Evolutionary conservation across 2,113 vertebrate species (phyloP).

Genomic region (Falcunculus frontatus): DNA sequence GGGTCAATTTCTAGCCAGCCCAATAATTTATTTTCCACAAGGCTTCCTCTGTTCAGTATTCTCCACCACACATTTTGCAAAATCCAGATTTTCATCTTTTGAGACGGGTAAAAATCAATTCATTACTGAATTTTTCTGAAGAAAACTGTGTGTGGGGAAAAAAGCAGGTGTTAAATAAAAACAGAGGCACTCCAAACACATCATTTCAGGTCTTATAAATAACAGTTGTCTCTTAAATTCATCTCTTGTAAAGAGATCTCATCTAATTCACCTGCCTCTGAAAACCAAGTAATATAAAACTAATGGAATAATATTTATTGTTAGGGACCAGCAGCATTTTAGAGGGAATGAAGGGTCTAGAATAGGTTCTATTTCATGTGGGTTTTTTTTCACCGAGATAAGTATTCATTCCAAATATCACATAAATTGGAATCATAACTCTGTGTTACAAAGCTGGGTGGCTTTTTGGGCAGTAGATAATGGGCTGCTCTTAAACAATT

Average conservation of each 20-base stretch:
- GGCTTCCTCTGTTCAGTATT: background rate
- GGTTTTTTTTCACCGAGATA: background rate
- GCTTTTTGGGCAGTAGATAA: background rate
- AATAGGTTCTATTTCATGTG: background rate
- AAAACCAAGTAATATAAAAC: background rate
- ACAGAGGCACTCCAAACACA: background rate
- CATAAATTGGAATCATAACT: constrained; percentile 1
- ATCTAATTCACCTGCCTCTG: background rate
- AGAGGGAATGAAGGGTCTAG: background rate
- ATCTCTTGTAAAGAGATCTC: background rate
- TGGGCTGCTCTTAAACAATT: background rate
- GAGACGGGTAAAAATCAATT: background rate
- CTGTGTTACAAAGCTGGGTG: background rate
- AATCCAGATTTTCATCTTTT: background rate
- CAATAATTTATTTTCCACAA: background rate
- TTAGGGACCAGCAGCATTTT: background rate
- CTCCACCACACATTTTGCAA: background rate
- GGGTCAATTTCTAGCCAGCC: background rate
- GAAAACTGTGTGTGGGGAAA: background rate
- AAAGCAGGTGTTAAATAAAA: background rate
- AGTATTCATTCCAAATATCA: background rate
- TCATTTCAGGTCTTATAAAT: background rate
- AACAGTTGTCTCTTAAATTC: background rate
- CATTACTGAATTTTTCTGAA: background rate
- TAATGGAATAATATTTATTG: constrained; percentile 10